Percentiles rank a stretch among this genome's conserved stretches.
Conservation (phyloP, 2,888 invertebrate genomes). For the Caenorhabditis parvicauda region DNA sequence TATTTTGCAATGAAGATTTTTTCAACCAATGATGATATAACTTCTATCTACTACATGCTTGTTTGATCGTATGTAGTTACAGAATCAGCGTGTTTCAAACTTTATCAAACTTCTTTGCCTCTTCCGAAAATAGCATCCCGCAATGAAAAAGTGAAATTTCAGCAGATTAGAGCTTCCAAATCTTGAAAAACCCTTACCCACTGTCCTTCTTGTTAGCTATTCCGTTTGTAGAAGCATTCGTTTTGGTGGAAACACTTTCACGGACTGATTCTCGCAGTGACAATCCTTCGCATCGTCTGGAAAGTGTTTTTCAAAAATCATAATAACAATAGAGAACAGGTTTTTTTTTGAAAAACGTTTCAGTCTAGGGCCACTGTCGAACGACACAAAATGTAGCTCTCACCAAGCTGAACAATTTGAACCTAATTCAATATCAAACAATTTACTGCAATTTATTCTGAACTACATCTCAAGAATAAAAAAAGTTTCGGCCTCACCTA, state of each 20-base stretch:
- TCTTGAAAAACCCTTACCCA: slow-evolving; percentile 50
- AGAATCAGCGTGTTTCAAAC: too few species aligned
- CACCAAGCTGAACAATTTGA: neutral
- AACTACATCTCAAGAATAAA: too few species aligned
- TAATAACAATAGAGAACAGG: too few species aligned
- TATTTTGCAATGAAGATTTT: neutral
- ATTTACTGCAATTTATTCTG: too few species aligned
- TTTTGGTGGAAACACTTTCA: slow-evolving; percentile 50
- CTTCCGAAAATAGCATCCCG: too few species aligned
- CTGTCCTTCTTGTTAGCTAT: slow-evolving; percentile 61
- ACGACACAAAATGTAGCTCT: too few species aligned
- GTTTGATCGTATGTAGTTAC: neutral
- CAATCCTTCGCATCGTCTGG: slow-evolving; percentile 51
- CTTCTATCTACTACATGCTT: neutral
- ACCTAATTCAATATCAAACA: neutral
- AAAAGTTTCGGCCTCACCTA: neutral
- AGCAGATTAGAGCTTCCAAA: too few species aligned
- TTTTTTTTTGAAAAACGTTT: too few species aligned
- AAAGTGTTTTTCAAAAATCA: neutral
- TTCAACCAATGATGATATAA: neutral
- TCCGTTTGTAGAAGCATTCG: slow-evolving; percentile 40
- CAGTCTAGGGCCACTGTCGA: too few species aligned
- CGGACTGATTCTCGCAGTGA: slow-evolving; percentile 60
- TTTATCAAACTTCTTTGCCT: too few species aligned
- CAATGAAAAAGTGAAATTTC: too few species aligned